Evolutionary conservation across 2,888 invertebrate species (phyloP).

Genomic region (Tenthredo livida): DNA sequence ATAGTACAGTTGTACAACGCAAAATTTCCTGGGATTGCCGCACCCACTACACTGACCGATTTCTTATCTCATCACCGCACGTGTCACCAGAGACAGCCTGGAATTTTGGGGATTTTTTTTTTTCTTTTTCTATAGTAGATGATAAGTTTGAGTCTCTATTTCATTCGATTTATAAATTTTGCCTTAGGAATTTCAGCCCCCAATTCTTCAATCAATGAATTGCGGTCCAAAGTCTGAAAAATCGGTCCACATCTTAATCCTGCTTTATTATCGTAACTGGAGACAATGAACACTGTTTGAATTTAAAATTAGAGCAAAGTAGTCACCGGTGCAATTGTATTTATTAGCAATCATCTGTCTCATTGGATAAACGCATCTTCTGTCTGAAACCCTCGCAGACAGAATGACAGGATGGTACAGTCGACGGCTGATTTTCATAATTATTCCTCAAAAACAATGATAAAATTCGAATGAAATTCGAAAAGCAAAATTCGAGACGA

Average conservation of each 20-base stretch:
- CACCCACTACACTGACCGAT: background rate
- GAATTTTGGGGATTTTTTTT: background rate
- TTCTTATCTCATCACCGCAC: background rate
- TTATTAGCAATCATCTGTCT: slow-evolving; percentile 48
- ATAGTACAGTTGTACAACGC: background rate
- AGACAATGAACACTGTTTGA: slow-evolving; percentile 19
- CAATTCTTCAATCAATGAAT: background rate
- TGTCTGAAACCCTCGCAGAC: background rate
- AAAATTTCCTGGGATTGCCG: background rate
- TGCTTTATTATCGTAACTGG: background rate
- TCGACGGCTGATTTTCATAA: background rate
- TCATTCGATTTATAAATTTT: background rate
- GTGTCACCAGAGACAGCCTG: background rate
- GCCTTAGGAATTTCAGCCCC: background rate
- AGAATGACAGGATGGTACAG: background rate
- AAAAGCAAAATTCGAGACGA: background rate
- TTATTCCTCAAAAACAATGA: background rate
- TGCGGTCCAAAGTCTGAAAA: background rate
- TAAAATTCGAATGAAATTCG: background rate
- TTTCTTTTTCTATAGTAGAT: background rate
- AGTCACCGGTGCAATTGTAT: slow-evolving; percentile 31
- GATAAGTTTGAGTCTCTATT: background rate
- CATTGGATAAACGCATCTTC: slow-evolving; percentile 39
- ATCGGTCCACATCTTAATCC: background rate
- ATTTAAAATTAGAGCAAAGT: slow-evolving; percentile 34